Conservation (phyloP, 2,113 vertebrate genomes). For the Geococcyx californianus region DNA sequence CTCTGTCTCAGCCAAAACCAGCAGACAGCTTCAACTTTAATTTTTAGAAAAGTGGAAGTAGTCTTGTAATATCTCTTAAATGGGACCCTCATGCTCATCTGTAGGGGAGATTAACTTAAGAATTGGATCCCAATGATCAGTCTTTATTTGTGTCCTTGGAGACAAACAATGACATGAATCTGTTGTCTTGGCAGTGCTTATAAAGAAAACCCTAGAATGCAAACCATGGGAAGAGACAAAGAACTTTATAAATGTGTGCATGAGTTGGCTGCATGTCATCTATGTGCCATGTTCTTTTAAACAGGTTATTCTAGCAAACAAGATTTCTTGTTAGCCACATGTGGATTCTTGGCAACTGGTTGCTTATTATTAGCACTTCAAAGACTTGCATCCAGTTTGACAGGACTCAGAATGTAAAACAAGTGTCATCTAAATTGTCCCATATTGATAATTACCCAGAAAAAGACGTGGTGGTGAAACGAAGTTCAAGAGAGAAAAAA, state of each 20-base stretch:
- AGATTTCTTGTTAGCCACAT: background rate
- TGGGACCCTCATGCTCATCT: background rate
- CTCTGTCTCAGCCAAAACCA: background rate
- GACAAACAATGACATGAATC: background rate
- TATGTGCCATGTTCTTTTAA: background rate
- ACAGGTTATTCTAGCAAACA: background rate
- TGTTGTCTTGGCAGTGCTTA: background rate
- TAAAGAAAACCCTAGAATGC: background rate
- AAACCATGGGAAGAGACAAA: background rate
- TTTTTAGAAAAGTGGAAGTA: background rate
- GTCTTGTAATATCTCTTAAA: background rate
- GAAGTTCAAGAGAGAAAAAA: constrained; percentile 75
- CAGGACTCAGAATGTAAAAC: background rate
- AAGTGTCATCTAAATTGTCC: constrained; percentile 62
- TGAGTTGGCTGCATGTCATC: background rate
- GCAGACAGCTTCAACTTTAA: background rate
- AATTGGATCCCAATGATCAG: background rate
- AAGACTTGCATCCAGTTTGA: background rate
- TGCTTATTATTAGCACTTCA: background rate
- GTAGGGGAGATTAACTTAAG: background rate
- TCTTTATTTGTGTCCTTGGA: background rate
- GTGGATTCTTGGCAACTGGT: background rate
- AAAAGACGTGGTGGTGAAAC: constrained; percentile 77
- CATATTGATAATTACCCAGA: constrained; percentile 75
- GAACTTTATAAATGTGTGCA: background rate